These are phyloP conservation scores for Indicator indicator DNA, from an alignment of 2,113 vertebrate species.

Conservation along the genomic window DNA sequence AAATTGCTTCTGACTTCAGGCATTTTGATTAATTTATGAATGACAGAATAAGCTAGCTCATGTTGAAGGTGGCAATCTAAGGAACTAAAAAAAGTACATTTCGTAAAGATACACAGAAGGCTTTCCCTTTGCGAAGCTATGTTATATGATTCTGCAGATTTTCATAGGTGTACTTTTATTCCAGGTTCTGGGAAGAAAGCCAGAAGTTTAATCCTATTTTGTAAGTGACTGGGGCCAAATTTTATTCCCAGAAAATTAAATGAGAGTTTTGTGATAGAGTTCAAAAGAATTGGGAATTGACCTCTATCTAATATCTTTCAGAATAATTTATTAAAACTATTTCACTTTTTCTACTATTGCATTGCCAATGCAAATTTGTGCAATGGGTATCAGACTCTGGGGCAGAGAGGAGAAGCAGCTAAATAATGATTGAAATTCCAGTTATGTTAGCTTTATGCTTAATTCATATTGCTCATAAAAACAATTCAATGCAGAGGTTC, in stretches of 20 bases:
- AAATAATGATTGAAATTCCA: constrained; percentile 29
- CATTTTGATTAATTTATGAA: constrained; percentile 55
- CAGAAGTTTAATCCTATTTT: constrained; percentile 56
- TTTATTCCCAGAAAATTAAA: constrained; percentile 57
- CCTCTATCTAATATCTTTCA: constrained; percentile 43
- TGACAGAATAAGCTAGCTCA: background rate
- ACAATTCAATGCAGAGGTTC: background rate
- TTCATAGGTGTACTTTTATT: background rate
- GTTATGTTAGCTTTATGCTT: constrained; percentile 1
- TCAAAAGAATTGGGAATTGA: constrained; percentile 54
- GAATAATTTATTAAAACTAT: constrained; percentile 56
- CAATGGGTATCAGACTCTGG: background rate
- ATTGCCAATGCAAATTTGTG: constrained; percentile 17
- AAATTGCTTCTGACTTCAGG: constrained; percentile 49
- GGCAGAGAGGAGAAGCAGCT: constrained; percentile 1
- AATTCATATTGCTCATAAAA: background rate
- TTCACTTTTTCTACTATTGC: background rate
- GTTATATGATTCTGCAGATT: background rate
- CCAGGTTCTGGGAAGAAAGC: constrained; percentile 43
- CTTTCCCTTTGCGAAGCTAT: background rate
- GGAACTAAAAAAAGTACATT: background rate
- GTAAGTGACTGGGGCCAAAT: background rate
- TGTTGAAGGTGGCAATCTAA: background rate
- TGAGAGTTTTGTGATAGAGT: constrained; percentile 22
- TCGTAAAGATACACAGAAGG: background rate